A percentile compares a stretch with the other conserved stretches of the same genome.
Evolutionary conservation across 2,888 invertebrate genomes (phyloP).

Genomic region (Andrena trimmerana): DNA sequence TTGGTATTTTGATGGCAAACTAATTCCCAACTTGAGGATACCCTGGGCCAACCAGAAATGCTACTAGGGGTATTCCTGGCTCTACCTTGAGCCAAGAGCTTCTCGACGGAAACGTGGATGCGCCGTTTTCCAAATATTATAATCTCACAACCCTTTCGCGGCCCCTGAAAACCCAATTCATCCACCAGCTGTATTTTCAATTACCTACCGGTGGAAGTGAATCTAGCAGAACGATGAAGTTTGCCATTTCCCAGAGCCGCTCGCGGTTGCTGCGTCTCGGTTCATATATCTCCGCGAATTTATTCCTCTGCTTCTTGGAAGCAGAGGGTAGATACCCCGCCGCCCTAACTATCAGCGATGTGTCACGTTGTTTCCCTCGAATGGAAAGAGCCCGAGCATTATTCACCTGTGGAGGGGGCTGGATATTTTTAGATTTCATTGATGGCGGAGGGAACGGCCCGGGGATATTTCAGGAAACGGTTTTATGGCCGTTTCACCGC

Average conservation of each 20-base stretch:
- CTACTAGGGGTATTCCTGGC: neutral
- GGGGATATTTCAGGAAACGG: neutral
- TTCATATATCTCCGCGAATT: slow-evolving; percentile 6
- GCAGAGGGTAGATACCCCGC: neutral
- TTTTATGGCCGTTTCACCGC: neutral
- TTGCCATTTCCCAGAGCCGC: neutral
- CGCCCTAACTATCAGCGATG: neutral
- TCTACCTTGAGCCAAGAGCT: neutral
- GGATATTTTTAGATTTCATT: neutral
- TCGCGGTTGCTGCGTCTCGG: neutral
- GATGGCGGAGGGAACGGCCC: neutral
- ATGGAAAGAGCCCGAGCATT: neutral
- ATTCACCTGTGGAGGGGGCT: neutral
- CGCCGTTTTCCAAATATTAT: neutral
- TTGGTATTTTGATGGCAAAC: too few species aligned
- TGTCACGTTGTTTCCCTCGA: neutral
- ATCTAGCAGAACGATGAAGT: neutral
- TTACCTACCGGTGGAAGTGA: neutral
- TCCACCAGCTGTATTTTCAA: neutral
- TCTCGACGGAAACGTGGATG: too few species aligned
- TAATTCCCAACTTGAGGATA: too few species aligned
- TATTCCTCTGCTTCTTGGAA: neutral
- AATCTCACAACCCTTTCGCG: neutral
- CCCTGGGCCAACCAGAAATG: too few species aligned
- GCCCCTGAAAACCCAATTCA: neutral